Evolutionary conservation across 2,888 invertebrate species (phyloP).

Genomic region (Parelbella ahira): DNA sequence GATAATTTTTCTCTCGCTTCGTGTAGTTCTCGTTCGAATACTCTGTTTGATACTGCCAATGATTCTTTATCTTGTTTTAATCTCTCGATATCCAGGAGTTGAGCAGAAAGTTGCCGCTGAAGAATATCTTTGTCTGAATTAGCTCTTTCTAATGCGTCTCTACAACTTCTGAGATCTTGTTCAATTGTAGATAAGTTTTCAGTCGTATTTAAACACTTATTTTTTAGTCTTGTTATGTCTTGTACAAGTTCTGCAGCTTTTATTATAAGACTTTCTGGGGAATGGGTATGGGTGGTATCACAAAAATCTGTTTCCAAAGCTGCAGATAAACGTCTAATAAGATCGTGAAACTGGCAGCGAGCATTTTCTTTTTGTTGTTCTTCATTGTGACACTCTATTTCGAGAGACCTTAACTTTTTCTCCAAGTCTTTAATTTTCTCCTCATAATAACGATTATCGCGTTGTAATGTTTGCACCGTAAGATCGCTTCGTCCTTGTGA

Average conservation of each 20-base stretch:
- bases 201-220: slow-evolving; percentile 79
- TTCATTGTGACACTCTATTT: slow-evolving; percentile 85
- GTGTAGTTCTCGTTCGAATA: slow-evolving; percentile 86
- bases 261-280: slow-evolving; percentile 86
- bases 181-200: slow-evolving; percentile 83
- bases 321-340: slow-evolving; percentile 85
- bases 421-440: slow-evolving; percentile 89
- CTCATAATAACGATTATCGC: slow-evolving; percentile 86
- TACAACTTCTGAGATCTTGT: slow-evolving; percentile 83
- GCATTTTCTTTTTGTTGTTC: slow-evolving; percentile 88
- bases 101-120: slow-evolving; percentile 85
- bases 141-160: slow-evolving; percentile 83
- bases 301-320: slow-evolving; percentile 87
- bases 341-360: slow-evolving; percentile 84
- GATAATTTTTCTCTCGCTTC: slow-evolving; percentile 85
- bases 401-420: slow-evolving; percentile 86
- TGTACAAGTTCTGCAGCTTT: slow-evolving; percentile 89
- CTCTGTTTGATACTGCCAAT: slow-evolving; percentile 85
- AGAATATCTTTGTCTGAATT: slow-evolving; percentile 86
- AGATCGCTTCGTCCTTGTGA: slow-evolving; percentile 84
- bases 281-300: slow-evolving; percentile 82
- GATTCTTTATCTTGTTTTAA: slow-evolving; percentile 89
- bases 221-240: slow-evolving; percentile 84
- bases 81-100: slow-evolving; percentile 86
- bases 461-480: slow-evolving; percentile 86